These are phyloP conservation scores for Philypnodon macrostomus DNA, from an alignment of 2,797 vertebrate species.

Conservation along the genomic window DNA sequence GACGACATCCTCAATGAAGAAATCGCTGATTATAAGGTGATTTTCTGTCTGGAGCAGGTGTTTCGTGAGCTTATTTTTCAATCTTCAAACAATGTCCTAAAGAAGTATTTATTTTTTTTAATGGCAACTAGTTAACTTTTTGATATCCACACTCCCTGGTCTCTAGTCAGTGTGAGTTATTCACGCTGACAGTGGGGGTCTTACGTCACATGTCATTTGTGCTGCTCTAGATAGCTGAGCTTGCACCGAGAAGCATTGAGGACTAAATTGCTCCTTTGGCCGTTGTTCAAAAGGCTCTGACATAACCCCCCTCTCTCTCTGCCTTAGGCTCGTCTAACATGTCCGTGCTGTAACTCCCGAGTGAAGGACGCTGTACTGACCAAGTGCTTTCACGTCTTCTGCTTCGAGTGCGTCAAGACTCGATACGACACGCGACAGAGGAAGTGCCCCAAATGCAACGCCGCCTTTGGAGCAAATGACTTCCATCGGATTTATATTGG, in stretches of 20 bases:
- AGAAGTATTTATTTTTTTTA: too few species aligned
- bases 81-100: too few species aligned
- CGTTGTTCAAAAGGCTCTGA: slow-evolving; percentile 14
- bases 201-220: slow-evolving; percentile 7
- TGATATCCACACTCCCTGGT: background rate
- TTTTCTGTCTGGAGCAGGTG: background rate
- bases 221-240: slow-evolving; percentile 32
- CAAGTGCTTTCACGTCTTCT: slow-evolving; percentile 98
- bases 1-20: slow-evolving; percentile 97
- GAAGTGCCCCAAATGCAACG: slow-evolving; percentile 97
- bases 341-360: slow-evolving; percentile 95
- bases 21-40: slow-evolving; percentile 95
- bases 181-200: slow-evolving; percentile 6
- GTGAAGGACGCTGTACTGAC: slow-evolving; percentile 96
- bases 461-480: slow-evolving; percentile 95
- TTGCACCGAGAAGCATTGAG: slow-evolving; percentile 18
- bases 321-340: slow-evolving; percentile 88
- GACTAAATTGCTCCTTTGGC: slow-evolving; percentile 19
- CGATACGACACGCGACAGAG: slow-evolving; percentile 96
- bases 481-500: slow-evolving; percentile 98
- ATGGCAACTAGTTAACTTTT: too few species aligned
- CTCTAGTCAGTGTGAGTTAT: slow-evolving; percentile 5
- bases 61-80: too few species aligned
- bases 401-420: slow-evolving; percentile 96
- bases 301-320: slow-evolving; percentile 1